Evolutionary conservation across 1,140 invertebrate genomes (phyloP), one percentile per base, ranked within the genome.

Genomic region (Achroia grisella): DNA sequence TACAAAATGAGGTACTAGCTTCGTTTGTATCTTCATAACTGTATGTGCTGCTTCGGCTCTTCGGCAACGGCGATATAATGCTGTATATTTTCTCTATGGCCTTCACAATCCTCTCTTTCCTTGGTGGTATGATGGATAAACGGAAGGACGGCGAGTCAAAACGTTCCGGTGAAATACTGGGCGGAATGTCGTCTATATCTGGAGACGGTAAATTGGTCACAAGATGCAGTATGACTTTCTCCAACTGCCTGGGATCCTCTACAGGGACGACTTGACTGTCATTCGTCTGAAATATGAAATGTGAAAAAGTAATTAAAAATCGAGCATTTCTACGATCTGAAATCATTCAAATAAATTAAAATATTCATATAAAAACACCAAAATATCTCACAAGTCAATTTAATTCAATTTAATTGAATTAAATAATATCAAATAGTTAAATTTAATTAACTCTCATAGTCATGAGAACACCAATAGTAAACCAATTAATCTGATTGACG

Each of bases 211-310:
- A 62, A 54, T 92, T 90, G 28, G 89, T 89, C 35, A 94, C 89
- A n/a, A 94, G 68, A 40, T 91, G 86, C 3, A 89, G 82, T 10
- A 94, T 90, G 0, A 90, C 91, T 45, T 89, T 86, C 52, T 93
- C 90, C 4, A 93, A 56, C 45, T 91, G 78, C 2, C 81, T 67
- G 0, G 91, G 90, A 77, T 93, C 91, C 61, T 93, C 91, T 0
- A 91, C 87, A 8, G 68, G 56, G 5, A 57, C 14, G 9, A 10
- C 33, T 30, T 60, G 33, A 12, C 49, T 45, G 8, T 62, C 46
- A 29, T 44, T 50, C 2, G 27, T 45, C 60, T 71, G 54, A 3
- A 56, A 56, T 35, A 2, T 17, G n/a, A 28, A 37, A 3, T 23
- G 17, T 23, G 17, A 3, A 23, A 3, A 2, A 23, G 17, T 23